Conservation (phyloP, 2,888 invertebrate genomes). For the Ophraella communa region DNA sequence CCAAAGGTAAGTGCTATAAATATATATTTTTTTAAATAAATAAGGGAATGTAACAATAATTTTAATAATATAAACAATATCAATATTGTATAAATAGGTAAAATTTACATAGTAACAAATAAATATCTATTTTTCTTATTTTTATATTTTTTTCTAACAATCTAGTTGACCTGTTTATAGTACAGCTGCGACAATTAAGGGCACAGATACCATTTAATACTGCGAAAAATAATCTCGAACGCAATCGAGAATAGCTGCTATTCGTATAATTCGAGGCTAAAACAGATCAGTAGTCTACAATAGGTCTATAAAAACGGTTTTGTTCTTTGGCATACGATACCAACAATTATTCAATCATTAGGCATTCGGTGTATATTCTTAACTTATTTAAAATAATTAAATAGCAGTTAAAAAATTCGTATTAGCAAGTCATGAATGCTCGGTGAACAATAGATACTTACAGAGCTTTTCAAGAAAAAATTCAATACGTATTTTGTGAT, state of each 20-base stretch:
- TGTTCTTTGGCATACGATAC: conserved; percentile 19
- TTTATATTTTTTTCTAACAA: conserved; percentile 21
- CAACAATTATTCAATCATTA: not conserved
- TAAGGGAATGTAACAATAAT: conserved; percentile 52
- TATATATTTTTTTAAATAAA: conserved; percentile 47
- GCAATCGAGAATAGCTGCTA: conserved; percentile 17
- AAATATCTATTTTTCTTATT: conserved; percentile 26
- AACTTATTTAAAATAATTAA: not conserved
- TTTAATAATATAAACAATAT: conserved; percentile 27
- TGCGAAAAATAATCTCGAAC: conserved; percentile 12
- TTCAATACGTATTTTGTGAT: too few species aligned
- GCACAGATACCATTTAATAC: conserved; percentile 17
- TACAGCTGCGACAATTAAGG: conserved; percentile 19
- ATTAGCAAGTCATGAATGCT: not conserved
- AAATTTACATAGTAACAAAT: conserved; percentile 30
- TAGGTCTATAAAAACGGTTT: not conserved
- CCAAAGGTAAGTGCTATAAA: conserved; percentile 47
- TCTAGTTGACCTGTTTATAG: conserved; percentile 29
- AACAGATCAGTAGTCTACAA: conserved; percentile 10
- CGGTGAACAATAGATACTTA: too few species aligned
- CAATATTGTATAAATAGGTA: conserved; percentile 28
- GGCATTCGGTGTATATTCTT: not conserved
- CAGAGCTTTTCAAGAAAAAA: too few species aligned
- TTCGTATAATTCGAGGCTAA: conserved; percentile 12
- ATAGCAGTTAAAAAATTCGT: not conserved